These are phyloP conservation scores for Nomada hirtipes DNA, from an alignment of 2,888 invertebrate genomes.

Conservation along the genomic window DNA sequence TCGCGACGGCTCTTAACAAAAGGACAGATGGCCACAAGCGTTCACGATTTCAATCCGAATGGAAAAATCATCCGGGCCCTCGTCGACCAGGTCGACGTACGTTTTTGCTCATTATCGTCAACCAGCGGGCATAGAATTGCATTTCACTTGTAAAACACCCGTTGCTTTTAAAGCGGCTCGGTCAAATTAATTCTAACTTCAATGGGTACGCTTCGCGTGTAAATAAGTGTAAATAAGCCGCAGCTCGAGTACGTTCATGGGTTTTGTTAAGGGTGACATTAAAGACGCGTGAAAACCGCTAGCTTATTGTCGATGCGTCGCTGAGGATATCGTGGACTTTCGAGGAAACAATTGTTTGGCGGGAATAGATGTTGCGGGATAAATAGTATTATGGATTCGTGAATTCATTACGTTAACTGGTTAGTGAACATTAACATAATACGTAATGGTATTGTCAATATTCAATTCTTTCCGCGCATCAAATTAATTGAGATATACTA, in stretches of 20 bases:
- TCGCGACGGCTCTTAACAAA: neutral
- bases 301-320: neutral
- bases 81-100: constrained; percentile 24
- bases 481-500: neutral
- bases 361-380: neutral
- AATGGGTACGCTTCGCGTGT: constrained; percentile 2
- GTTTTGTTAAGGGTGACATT: neutral
- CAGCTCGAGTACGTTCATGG: neutral
- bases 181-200: constrained; percentile 57
- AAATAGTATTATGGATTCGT: neutral
- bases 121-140: constrained; percentile 32
- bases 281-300: constrained; percentile 12
- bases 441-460: neutral
- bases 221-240: constrained; percentile 14
- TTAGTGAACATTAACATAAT: neutral
- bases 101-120: constrained; percentile 59
- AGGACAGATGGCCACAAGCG: constrained; percentile 19
- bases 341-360: neutral
- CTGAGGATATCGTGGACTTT: neutral
- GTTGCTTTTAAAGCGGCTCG: constrained; percentile 48
- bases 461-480: neutral
- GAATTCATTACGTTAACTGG: neutral
- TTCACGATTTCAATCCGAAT: constrained; percentile 8
- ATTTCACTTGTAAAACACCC: constrained; percentile 59
- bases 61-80: constrained; percentile 35